Conservation (phyloP, 2,888 invertebrate species). For the Eledone cirrhosa region DNA sequence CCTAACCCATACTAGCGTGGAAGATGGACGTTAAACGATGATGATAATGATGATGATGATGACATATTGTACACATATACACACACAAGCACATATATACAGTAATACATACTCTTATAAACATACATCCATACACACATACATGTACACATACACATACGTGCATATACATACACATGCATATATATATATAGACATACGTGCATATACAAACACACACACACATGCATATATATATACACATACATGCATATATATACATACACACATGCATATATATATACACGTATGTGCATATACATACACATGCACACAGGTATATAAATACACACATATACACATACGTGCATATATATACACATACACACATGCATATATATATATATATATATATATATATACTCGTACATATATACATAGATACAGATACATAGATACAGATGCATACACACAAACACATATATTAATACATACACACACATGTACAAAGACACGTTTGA, state of each 20-base stretch:
- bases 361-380: not conserved
- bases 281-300: not conserved
- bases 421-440: not conserved
- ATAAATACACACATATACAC: not conserved
- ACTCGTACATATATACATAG: not conserved
- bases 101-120: not conserved
- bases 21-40: too few relatives aligned
- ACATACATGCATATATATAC: not conserved
- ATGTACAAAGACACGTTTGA: too few relatives aligned
- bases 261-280: not conserved
- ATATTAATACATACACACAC: too few relatives aligned
- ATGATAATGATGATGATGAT: too few relatives aligned
- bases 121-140: not conserved
- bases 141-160: not conserved
- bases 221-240: not conserved
- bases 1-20: too few relatives aligned
- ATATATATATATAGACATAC: not conserved
- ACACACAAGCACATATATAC: too few relatives aligned
- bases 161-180: not conserved
- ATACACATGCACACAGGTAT: not conserved
- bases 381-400: slow-evolving; percentile 22
- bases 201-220: not conserved
- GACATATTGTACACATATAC: too few relatives aligned
- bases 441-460: too few relatives aligned
- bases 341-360: not conserved